Conservation (phyloP, 2,888 invertebrate genomes). For the Pycnomerus fuliginosus region DNA sequence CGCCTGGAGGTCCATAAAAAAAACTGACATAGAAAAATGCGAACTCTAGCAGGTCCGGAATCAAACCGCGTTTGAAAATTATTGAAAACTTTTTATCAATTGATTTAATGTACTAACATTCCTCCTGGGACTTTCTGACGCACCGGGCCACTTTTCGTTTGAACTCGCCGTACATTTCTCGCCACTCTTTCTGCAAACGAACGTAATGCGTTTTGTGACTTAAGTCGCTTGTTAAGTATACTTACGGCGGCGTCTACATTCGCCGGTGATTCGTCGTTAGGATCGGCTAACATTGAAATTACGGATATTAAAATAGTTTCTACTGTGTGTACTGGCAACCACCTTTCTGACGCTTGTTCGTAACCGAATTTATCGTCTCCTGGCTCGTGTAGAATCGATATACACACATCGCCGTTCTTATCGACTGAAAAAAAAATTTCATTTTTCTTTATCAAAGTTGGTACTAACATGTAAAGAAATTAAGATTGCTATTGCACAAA, state of each 20-base stretch:
- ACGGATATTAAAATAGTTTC: constrained; percentile 99
- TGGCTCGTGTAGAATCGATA: constrained; percentile 98
- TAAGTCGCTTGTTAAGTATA: constrained; percentile 34
- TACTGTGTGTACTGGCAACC: constrained; percentile 98
- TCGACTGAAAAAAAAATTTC: constrained; percentile 72
- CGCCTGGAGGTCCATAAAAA: constrained; percentile 10
- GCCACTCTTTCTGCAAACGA: constrained; percentile 90
- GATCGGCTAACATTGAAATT: constrained; percentile 99
- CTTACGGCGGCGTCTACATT: constrained; percentile 98
- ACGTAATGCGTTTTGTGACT: constrained; percentile 1
- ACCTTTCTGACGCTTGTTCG: constrained; percentile 96
- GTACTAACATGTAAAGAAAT: no score
- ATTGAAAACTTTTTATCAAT: constrained; percentile 26
- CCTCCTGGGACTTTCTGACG: constrained; percentile 98
- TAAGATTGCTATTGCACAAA: no score
- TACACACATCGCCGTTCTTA: constrained; percentile 95
- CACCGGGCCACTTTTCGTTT: constrained; percentile 97
- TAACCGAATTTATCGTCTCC: constrained; percentile 99
- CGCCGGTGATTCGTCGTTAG: constrained; percentile 98
- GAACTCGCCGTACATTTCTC: constrained; percentile 95
- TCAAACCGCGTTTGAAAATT: constrained; percentile 33
- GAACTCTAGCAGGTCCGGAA: constrained; percentile 36
- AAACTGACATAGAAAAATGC: constrained; percentile 29
- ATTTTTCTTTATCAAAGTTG: no score
- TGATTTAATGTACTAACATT: constrained; percentile 75